phyloP scores from a whole-genome alignment of 2,888 invertebrate species.

The Pinctada fucata region DNA sequence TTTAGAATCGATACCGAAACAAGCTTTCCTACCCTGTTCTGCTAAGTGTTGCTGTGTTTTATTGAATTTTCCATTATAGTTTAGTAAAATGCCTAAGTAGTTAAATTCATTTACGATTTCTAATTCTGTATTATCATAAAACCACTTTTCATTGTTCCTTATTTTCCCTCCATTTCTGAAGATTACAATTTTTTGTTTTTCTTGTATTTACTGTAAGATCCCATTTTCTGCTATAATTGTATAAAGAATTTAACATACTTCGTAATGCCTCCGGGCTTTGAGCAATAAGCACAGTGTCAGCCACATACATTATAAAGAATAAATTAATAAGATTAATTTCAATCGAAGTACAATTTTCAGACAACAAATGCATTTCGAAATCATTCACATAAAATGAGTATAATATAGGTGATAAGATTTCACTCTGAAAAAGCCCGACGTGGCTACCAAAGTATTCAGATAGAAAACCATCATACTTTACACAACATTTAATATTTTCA shows the following conservation, averaged over 20 bases:
- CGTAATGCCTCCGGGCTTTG: not conserved
- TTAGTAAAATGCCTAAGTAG: constrained; percentile 1
- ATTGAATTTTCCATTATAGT: constrained; percentile 4
- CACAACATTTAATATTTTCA: not conserved
- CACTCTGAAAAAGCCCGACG: not conserved
- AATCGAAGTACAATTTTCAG: not conserved
- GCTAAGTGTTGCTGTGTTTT: not conserved
- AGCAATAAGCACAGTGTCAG: not conserved
- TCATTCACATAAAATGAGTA: not conserved
- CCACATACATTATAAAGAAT: not conserved
- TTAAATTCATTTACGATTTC: not conserved
- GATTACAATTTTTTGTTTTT: not conserved
- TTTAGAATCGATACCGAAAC: not conserved
- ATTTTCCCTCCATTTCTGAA: not conserved
- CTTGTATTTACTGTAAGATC: not conserved
- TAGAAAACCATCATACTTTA: not conserved
- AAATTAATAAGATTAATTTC: not conserved
- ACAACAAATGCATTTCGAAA: not conserved
- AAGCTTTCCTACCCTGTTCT: not conserved
- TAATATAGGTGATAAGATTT: not conserved
- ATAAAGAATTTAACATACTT: not conserved
- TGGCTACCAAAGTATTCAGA: not conserved
- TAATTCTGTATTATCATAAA: not conserved
- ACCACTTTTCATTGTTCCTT: not conserved
- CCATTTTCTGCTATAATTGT: not conserved